Evolutionary conservation across 2,797 vertebrate genomes (phyloP), one percentile per base, ranked within the genome.

Genomic region (Darevskia mixta): DNA sequence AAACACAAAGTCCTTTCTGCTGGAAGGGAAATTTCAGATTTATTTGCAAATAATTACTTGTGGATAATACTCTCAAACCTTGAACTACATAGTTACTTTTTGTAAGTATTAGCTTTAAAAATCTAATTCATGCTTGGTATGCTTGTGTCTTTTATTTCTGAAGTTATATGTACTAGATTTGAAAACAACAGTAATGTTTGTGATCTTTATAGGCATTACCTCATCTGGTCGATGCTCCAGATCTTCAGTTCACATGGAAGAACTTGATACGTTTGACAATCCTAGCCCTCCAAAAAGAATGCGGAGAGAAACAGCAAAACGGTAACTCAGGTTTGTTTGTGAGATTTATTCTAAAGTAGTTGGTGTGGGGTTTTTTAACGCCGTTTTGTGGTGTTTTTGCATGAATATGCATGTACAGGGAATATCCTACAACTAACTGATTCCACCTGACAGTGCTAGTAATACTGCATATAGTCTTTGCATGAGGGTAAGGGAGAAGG

Each of bases 271-370:
- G 15, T 49, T 91, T 43, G 96, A 97, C 38, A 92, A 90, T 32
- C 96, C 96, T 25, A 29, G 93, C 87, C 96, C 95, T 91, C 43
- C 95, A 88, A 97, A 98, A 94, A 97, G 97, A 94, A 94, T 95
- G 90, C 92, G 97, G 94, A 96, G 96, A 95, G 97, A 97, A 81
- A 75, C 88, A 9, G 78, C 88, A 32, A 96, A 96, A 85, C 95
- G 78, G 86, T 84, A 93, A 73, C 94, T 93, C 69, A 94, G 92
- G 96, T 97, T 87, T 92, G 95, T 93, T 4, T 87, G 0, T 86
- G 43, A 32, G 78, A 66, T 61, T 77, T 23, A 72, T 86, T 41
- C 32, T 86, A 20, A 92, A 82, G 78, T 89, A 13, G 81, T 55
- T 55, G 64, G 79, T 8, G 8, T 64, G 41, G 13, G 29, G 49